Conservation (phyloP, 2,113 vertebrate genomes). For the Entelurus aequoreus region DNA sequence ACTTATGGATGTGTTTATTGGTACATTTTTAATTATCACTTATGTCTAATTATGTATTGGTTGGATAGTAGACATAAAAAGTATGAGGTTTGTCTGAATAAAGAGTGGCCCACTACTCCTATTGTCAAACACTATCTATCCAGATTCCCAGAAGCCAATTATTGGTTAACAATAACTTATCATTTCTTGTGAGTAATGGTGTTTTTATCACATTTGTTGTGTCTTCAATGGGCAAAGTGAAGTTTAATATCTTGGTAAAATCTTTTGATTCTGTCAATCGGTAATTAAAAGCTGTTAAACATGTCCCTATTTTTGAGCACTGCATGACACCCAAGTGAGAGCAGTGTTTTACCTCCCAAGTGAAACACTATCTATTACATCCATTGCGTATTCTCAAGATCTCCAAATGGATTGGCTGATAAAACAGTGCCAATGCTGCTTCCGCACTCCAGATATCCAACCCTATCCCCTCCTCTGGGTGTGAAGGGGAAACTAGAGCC, state of each 20-base stretch:
- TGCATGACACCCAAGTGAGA: conserved; percentile 20
- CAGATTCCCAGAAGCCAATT: conserved; percentile 14
- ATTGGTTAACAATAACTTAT: conserved; percentile 1
- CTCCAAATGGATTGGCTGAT: conserved; percentile 48
- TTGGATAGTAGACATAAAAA: neutral
- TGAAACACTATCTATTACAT: conserved; percentile 64
- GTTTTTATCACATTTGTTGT: conserved; percentile 10
- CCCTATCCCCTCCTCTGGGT: conserved; percentile 46
- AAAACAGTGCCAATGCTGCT: conserved; percentile 29
- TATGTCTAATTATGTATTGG: neutral
- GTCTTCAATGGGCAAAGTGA: neutral
- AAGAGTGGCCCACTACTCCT: neutral
- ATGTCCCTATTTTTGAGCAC: conserved; percentile 14
- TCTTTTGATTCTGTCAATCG: neutral
- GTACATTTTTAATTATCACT: neutral
- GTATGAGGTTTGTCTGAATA: neutral
- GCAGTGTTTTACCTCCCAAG: conserved; percentile 44
- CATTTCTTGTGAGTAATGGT: neutral
- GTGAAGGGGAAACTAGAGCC: conserved; percentile 49
- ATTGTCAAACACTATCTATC: neutral
- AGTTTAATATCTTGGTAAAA: neutral
- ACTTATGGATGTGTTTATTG: conserved; percentile 1
- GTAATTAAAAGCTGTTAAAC: neutral
- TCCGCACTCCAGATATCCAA: conserved; percentile 46
- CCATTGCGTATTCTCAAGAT: conserved; percentile 61